These are phyloP conservation scores for Sarcoramphus papa DNA, from an alignment of 2,797 vertebrate species.

Conservation along the genomic window DNA sequence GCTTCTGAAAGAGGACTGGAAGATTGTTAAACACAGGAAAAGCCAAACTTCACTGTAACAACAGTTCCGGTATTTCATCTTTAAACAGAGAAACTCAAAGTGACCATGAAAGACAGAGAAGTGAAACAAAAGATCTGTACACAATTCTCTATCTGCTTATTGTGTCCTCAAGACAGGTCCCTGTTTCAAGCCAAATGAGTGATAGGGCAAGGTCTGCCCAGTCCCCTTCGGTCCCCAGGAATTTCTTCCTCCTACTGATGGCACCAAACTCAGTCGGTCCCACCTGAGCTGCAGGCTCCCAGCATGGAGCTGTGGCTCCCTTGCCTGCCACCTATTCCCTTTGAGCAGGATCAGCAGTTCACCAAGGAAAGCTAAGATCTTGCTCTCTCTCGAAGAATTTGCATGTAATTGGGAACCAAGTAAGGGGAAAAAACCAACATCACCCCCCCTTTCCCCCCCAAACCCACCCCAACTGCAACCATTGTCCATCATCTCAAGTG, in stretches of 20 bases:
- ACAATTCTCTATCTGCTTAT: not conserved
- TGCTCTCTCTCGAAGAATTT: not conserved
- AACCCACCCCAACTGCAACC: not conserved
- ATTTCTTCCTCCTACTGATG: not conserved
- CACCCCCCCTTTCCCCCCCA: accelerated
- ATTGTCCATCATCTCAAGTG: not conserved
- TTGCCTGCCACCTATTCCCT: not conserved
- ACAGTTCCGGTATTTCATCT: not conserved
- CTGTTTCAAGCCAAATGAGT: not conserved
- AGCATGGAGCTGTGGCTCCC: not conserved
- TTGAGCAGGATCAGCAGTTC: not conserved
- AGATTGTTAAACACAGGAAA: not conserved
- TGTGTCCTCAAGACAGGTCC: not conserved
- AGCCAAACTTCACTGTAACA: not conserved
- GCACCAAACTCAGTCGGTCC: no score
- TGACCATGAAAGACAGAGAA: not conserved
- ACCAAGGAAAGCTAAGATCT: not conserved
- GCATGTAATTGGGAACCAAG: not conserved
- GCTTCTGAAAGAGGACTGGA: not conserved
- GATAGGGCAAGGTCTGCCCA: not conserved
- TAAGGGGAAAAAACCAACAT: no score
- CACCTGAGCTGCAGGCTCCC: not conserved
- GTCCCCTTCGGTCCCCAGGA: accelerated
- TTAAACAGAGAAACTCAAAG: not conserved
- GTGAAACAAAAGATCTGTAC: not conserved